Percentiles rank a stretch among this genome's conserved stretches.
Evolutionary conservation across 2,888 invertebrate genomes (phyloP).

Genomic region (Dichetophora obliterata): DNA sequence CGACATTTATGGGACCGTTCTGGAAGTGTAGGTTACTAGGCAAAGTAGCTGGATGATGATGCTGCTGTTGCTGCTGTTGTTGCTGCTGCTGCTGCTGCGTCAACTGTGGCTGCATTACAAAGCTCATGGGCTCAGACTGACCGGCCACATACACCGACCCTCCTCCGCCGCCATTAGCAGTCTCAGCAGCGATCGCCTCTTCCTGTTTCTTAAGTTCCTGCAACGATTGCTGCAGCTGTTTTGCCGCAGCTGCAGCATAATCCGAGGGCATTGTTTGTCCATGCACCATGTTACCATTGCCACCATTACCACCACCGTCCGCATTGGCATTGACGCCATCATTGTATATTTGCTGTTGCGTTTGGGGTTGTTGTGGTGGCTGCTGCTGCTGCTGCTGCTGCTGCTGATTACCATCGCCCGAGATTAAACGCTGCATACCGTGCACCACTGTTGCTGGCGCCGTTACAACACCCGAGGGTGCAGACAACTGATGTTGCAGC

Average conservation of each 20-base stretch:
- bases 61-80: slow-evolving; percentile 57
- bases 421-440: slow-evolving; percentile 61
- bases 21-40: slow-evolving; percentile 59
- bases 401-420: slow-evolving; percentile 24
- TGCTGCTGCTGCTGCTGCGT: slow-evolving; percentile 49
- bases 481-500: slow-evolving; percentile 66
- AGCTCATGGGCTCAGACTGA: slow-evolving; percentile 53
- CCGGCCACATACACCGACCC: slow-evolving; percentile 51
- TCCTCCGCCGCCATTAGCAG: slow-evolving; percentile 43
- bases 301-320: slow-evolving; percentile 43
- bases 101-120: slow-evolving; percentile 38
- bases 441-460: slow-evolving; percentile 67
- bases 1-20: slow-evolving; percentile 56
- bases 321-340: slow-evolving; percentile 67
- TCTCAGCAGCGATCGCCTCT: slow-evolving; percentile 58
- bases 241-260: slow-evolving; percentile 63
- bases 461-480: slow-evolving; percentile 69
- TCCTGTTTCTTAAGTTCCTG: slow-evolving; percentile 65
- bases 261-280: slow-evolving; percentile 68
- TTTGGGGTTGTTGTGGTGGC: slow-evolving; percentile 64
- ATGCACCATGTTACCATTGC: slow-evolving; percentile 60
- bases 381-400: slow-evolving; percentile 17
- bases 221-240: slow-evolving; percentile 62
- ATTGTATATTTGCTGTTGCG: slow-evolving; percentile 67
- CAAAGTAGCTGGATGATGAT: slow-evolving; percentile 59